Evolutionary conservation across 1,140 invertebrate species (phyloP), one percentile per base, ranked within the genome.

Genomic region (Nebria ingens): DNA sequence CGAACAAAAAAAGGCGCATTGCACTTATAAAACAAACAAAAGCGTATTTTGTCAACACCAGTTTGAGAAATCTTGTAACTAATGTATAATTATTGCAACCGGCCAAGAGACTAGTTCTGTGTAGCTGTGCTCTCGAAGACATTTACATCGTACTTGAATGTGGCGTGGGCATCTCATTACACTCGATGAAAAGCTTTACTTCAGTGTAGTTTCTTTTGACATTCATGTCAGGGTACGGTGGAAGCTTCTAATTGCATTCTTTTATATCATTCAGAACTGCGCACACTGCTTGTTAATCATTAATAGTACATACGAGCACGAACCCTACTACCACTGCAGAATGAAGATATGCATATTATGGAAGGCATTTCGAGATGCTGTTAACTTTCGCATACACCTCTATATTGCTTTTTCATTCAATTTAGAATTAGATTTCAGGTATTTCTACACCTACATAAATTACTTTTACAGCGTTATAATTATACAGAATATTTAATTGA

Each of bases 161-260:
- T n/a, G n/a, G n/a, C 17, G 13, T 20, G 21, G 17, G 17, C 21
- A 52, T 20, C 13, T 20, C 21, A 21, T 20, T 19, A 20, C 21
- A 21, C 21, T 52, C 21, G 51, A 21, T 20, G 17, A 52, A 52
- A 52, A 52, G 21, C 21, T 17, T 52, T 17, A 19, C 51, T 20
- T 19, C 21, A 13, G 45, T 15, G 17, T 21, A 19, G 17, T 52
- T 52, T 12, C 12, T 11, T 20, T 20, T 13, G 12, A 52, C 21
- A 20, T 12, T 22, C 12, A 15, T 13, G 6, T 19, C 21, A 52
- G 13, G 2, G 6, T 52, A 6, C 11, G 15, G 17, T 6, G 21
- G 12, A 52, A 19, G 20, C 20, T 19, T 17, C 21, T 13, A 20
- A 52, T 20, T 20, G 51, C 21, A 22, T 52, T 17, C 21, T 20